Conservation (phyloP, 2,888 invertebrate species). For the Cenopis cana region DNA sequence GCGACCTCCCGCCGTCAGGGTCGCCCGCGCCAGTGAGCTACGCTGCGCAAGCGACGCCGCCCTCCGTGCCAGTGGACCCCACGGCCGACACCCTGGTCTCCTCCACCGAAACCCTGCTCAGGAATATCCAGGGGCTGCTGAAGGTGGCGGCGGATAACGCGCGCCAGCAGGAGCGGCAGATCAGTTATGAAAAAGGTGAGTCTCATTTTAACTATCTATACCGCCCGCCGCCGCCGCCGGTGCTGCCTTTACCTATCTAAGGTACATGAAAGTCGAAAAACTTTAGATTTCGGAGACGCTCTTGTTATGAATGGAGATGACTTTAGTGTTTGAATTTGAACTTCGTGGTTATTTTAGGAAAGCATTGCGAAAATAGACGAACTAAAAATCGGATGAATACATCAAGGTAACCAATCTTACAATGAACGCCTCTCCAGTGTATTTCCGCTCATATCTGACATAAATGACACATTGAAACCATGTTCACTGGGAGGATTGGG, state of each 20-base stretch:
- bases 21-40: constrained; percentile 91
- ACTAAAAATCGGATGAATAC: background rate
- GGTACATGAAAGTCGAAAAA: background rate
- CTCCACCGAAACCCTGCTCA: constrained; percentile 96
- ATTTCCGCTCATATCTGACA: too few relatives aligned
- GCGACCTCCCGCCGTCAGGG: constrained; percentile 87
- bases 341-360: background rate
- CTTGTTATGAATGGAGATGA: background rate
- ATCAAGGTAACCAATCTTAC: background rate
- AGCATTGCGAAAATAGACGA: background rate
- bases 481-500: too few relatives aligned
- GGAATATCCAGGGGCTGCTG: constrained; percentile 97
- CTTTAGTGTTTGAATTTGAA: too few relatives aligned
- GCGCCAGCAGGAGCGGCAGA: constrained; percentile 97
- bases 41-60: constrained; percentile 87
- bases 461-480: too few relatives aligned
- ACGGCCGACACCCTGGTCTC: constrained; percentile 86
- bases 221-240: too few relatives aligned
- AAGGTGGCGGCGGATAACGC: constrained; percentile 99
- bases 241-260: too few relatives aligned
- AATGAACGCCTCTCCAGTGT: too few relatives aligned
- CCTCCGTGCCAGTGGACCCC: constrained; percentile 76
- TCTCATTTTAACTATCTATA: background rate
- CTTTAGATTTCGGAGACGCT: background rate
- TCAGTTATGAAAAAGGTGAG: constrained; percentile 98